A percentile compares a stretch with the other conserved stretches of the same genome.
Evolutionary conservation across 64 coral and sea anemone genomes (phyloP).

Genomic region (Montipora capricornis): DNA sequence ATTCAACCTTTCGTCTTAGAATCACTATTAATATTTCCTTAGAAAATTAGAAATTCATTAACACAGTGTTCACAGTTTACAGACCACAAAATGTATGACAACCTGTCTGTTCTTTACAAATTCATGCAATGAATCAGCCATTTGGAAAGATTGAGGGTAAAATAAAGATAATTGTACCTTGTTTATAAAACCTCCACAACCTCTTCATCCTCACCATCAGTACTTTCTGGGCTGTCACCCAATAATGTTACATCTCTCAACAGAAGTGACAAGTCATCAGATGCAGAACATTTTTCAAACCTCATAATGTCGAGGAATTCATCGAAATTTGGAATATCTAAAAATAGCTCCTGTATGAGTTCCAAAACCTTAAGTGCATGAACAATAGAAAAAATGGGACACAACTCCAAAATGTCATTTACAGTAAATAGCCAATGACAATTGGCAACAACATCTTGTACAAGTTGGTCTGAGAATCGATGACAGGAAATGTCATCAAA

Average conservation of each 20-base stretch:
- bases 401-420: too few species aligned
- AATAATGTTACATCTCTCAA: not conserved
- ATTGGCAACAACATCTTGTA: too few species aligned
- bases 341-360: too few species aligned
- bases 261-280: not conserved
- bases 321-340: slow-evolving; percentile 72
- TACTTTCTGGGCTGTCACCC: not conserved
- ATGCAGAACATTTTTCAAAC: not conserved
- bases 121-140: not conserved
- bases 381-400: too few species aligned
- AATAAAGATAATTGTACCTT: not conserved
- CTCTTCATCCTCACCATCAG: not conserved
- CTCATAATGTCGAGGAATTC: slow-evolving; percentile 47
- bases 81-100: not conserved
- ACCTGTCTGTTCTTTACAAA: not conserved
- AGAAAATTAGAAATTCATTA: not conserved
- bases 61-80: not conserved
- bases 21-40: not conserved
- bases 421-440: too few species aligned
- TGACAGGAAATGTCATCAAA: too few species aligned
- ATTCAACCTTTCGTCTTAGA: not conserved
- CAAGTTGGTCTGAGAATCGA: too few species aligned
- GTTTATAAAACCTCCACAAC: not conserved
- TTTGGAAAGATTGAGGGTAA: not conserved
- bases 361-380: too few species aligned